These are phyloP conservation scores for Latrodectus geometricus DNA, from an alignment of 1,140 invertebrate species.

Conservation along the genomic window DNA sequence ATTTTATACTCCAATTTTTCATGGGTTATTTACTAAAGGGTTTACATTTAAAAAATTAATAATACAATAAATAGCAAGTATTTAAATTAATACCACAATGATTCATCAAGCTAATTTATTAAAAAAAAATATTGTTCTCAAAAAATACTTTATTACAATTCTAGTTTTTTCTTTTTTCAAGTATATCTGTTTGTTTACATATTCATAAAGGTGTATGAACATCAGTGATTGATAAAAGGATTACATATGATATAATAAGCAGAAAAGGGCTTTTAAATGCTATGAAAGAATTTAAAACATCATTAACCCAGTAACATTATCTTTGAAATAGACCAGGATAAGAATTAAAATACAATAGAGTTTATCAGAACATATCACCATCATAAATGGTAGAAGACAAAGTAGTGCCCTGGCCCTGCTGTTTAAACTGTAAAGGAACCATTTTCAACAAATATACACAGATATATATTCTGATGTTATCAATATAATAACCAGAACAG, in stretches of 20 bases:
- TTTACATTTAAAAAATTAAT: too few species aligned
- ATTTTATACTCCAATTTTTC: too few species aligned
- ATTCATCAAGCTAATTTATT: too few species aligned
- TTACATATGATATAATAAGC: background rate
- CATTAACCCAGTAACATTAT: background rate
- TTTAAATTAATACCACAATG: too few species aligned
- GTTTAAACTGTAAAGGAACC: background rate
- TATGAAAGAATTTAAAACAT: background rate
- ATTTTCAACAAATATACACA: background rate
- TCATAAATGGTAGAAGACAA: background rate
- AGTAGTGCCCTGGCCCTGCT: background rate
- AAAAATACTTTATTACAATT: too few species aligned
- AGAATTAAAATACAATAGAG: background rate
- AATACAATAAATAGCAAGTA: too few species aligned
- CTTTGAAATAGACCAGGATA: background rate
- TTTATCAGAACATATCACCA: background rate
- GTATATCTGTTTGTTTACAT: too few species aligned
- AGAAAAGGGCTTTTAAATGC: background rate
- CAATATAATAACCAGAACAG: background rate
- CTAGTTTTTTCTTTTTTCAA: too few species aligned
- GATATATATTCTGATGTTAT: background rate
- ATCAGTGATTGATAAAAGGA: too few species aligned
- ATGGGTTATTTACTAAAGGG: too few species aligned
- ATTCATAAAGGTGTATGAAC: too few species aligned
- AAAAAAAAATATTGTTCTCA: too few species aligned